Conservation (phyloP, 1,140 invertebrate species). For the Glomeris maerens region DNA sequence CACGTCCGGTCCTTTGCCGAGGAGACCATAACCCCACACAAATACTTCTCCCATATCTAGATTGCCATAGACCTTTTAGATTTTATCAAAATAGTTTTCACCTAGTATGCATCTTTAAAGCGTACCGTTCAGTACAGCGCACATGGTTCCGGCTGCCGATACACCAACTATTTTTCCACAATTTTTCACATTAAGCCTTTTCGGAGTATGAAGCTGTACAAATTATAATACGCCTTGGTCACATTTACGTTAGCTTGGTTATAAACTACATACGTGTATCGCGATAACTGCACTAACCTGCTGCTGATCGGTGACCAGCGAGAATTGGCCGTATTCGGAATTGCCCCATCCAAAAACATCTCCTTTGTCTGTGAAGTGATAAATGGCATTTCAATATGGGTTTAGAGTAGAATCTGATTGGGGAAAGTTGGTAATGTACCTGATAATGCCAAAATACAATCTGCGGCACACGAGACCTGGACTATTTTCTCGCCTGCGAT, state of each 20-base stretch:
- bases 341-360: conserved; percentile 96
- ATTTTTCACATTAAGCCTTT: conserved; percentile 42
- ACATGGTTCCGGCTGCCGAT: conserved; percentile 72
- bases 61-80: conserved; percentile 7
- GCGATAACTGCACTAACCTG: conserved; percentile 17
- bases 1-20: conserved; percentile 71
- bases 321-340: conserved; percentile 79
- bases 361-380: conserved; percentile 53
- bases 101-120: background rate
- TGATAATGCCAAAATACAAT: conserved; percentile 79
- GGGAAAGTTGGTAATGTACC: conserved; percentile 37
- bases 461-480: conserved; percentile 32
- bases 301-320: conserved; percentile 23
- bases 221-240: background rate
- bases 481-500: conserved; percentile 44
- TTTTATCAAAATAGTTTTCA: background rate
- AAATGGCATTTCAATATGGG: background rate
- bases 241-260: background rate
- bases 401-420: background rate
- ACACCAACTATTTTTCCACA: conserved; percentile 66
- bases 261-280: background rate
- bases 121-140: conserved; percentile 61
- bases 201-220: conserved; percentile 44
- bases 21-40: conserved; percentile 83
- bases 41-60: conserved; percentile 66